Evolutionary conservation across 2,113 vertebrate species (phyloP), one percentile per base, ranked within the genome.

Genomic region (Chinchilla lanigera): DNA sequence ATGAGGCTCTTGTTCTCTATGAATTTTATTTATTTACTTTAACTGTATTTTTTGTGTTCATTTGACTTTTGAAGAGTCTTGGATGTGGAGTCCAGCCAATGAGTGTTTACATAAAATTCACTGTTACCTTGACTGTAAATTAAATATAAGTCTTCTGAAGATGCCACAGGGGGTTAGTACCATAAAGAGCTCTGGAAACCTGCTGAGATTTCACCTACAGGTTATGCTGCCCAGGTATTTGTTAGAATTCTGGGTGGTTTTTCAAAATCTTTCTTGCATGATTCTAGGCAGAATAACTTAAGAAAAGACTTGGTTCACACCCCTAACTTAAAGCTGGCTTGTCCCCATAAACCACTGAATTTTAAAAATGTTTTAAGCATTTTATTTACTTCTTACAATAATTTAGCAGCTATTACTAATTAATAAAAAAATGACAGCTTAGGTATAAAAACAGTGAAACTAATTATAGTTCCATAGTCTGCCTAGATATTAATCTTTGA

Each of bases 1-100:
- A 99, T 98, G 97, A 97, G 88, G 96, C 92, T 97, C 96, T 98
- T 99, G 97, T 99, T 98, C 98, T 95, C 97, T 41, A 73, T 50
- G 90, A 97, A 97, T 98, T 98, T 95, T 96, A 92, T 97, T 85
- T 98, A 97, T 98, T 98, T 99, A 96, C 97, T 94, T 98, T 93
- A 97, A 85, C 90, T 97, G 98, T 86, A 96, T 91, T 89, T 98
- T 80, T 97, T 98, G 90, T 90, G 41, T 98, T 97, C 94, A 30
- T 97, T 96, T 96, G 96, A 96, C 81, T 97, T 97, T 94, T 93
- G 92, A 98, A 95, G 47, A 0, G 0, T 84, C 84, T 47, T 96
- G 60, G 47, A 95, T 63, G 33, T 97, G 95, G 95, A 98, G 82
- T 56, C 60, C 67, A 93, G 54, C 63, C 7, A n/a, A 75, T 82